Percentiles rank a stretch among this genome's conserved stretches.
Conservation (phyloP, 2,888 invertebrate genomes). For the Invenusta paracnida region DNA sequence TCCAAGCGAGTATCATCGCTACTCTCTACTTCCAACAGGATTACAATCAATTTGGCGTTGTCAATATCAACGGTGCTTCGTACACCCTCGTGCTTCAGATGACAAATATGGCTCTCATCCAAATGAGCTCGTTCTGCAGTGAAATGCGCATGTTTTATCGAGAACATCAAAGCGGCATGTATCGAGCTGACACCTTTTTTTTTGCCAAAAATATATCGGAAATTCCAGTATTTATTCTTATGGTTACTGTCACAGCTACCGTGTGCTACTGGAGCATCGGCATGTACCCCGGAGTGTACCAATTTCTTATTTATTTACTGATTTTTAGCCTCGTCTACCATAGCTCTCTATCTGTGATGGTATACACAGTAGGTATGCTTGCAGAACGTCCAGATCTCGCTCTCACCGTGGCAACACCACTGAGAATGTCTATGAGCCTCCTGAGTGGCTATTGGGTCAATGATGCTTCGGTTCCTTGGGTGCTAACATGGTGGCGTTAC, state of each 20-base stretch:
- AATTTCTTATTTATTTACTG: constrained; percentile 53
- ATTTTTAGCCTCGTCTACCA: constrained; percentile 75
- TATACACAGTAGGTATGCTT: constrained; percentile 81
- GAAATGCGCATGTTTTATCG: background rate
- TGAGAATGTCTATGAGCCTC: constrained; percentile 82
- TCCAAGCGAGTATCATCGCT: constrained; percentile 1
- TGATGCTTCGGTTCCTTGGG: constrained; percentile 62
- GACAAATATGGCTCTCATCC: constrained; percentile 17
- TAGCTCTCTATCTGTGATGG: constrained; percentile 77
- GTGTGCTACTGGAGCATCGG: constrained; percentile 76
- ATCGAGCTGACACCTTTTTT: background rate
- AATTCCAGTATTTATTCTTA: background rate
- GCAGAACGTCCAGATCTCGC: constrained; percentile 79
- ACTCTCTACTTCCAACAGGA: constrained; percentile 37
- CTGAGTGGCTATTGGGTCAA: constrained; percentile 91
- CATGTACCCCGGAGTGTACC: constrained; percentile 46
- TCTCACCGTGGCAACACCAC: constrained; percentile 78
- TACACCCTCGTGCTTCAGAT: constrained; percentile 40
- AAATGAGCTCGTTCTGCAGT: background rate
- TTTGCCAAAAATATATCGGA: background rate
- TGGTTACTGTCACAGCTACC: background rate
- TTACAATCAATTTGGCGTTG: constrained; percentile 38
- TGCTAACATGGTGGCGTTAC: constrained; percentile 62
- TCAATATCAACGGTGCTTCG: constrained; percentile 41
- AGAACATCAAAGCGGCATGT: background rate